These are phyloP conservation scores for Diceros bicornis DNA, from an alignment of 2,797 vertebrate genomes.

Conservation along the genomic window DNA sequence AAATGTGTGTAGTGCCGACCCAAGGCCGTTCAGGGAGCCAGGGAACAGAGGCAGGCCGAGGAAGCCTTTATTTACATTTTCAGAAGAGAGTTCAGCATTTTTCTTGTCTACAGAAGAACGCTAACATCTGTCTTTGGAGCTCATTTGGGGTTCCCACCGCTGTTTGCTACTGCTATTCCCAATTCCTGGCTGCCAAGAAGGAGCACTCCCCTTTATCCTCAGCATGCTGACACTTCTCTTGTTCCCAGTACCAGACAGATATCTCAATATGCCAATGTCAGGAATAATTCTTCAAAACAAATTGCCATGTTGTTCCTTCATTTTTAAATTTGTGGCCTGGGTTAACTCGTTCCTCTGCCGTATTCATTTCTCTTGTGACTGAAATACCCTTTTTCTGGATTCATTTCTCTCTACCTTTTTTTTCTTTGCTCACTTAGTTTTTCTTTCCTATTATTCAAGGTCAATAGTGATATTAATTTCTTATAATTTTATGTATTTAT, in stretches of 20 bases:
- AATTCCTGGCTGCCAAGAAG: not conserved
- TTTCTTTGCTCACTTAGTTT: not conserved
- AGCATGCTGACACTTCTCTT: not conserved
- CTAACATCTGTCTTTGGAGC: not conserved
- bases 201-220: accelerated
- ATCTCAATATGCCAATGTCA: not conserved
- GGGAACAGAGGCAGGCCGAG: slow-evolving; percentile 69
- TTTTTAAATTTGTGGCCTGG: not conserved
- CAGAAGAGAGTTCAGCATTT: slow-evolving; percentile 5
- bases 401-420: slow-evolving; percentile 9
- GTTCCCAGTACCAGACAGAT: not conserved
- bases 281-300: not conserved
- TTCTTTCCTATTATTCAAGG: slow-evolving; percentile 5
- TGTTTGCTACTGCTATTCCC: not conserved
- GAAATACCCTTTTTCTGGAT: not conserved
- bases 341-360: not conserved
- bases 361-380: not conserved
- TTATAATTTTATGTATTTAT: not conserved
- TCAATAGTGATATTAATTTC: not conserved
- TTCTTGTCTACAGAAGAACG: not conserved
- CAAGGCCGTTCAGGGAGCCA: slow-evolving; percentile 67
- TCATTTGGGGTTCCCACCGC: not conserved
- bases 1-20: slow-evolving; percentile 71
- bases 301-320: not conserved
- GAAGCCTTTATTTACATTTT: slow-evolving; percentile 50